Evolutionary conservation across 2,113 vertebrate genomes (phyloP).

Genomic region (Pampusana beccarii): DNA sequence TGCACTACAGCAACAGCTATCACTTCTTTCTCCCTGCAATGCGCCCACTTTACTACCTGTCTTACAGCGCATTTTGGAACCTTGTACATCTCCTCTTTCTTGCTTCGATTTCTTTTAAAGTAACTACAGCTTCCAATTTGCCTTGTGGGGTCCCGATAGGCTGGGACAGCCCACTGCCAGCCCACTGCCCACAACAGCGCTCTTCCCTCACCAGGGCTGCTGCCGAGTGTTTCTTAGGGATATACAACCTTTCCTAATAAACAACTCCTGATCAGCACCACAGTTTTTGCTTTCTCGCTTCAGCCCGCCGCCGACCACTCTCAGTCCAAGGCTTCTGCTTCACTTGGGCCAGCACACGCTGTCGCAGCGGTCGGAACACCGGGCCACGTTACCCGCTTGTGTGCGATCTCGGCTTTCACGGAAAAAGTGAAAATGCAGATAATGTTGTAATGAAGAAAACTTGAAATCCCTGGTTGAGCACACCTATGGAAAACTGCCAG

Average conservation of each 20-base stretch:
- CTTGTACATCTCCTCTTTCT: not conserved
- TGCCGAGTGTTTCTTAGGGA: not conserved
- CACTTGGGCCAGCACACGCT: not conserved
- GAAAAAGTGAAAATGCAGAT: not conserved
- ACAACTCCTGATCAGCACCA: not conserved
- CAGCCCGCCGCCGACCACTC: rapidly evolving
- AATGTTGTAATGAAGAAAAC: not conserved
- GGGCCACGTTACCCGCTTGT: rapidly evolving
- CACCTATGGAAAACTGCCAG: not conserved
- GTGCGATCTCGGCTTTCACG: not conserved
- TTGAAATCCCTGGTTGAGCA: not conserved
- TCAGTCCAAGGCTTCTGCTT: not conserved
- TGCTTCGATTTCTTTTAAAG: not conserved
- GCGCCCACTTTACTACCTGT: not conserved
- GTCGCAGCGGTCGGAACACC: not conserved
- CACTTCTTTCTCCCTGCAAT: not conserved
- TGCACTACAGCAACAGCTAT: not conserved
- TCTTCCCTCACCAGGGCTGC: not conserved
- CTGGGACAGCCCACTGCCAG: not conserved
- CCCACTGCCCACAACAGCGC: too few species aligned
- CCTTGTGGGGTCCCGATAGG: not conserved
- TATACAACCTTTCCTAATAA: not conserved
- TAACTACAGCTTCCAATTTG: not conserved
- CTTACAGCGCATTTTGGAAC: not conserved
- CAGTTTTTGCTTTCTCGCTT: not conserved